Evolutionary conservation across 1,140 invertebrate species (phyloP), one percentile per base, ranked within the genome.

Genomic region (Condylostylus longicornis): DNA sequence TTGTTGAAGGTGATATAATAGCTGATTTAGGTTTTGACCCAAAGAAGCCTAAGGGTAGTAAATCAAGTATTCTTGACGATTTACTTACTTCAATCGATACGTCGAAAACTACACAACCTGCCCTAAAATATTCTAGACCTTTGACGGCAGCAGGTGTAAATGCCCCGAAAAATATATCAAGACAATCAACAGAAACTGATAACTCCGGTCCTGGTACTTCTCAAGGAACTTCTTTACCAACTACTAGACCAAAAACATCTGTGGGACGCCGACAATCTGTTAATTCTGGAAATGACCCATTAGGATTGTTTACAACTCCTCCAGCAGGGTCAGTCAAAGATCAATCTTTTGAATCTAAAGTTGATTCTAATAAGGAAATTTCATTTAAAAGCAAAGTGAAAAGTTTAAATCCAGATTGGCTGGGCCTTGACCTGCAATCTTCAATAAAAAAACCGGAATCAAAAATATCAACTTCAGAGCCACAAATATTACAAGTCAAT

Each of bases 21-120:
- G 17, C 30, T 9, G 58, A 61, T 28, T 35, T 61, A 19, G 58
- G 58, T 5, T 61, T 61, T 18, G 58, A 61, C 49, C 58, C 58
- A 2, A 58, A 54, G 30, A 45, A 50, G 4, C 57, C 57, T 2
- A 58, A 58, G 29, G 46, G 47, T 21, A 45, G 45, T 3, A 40
- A 47, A 6, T 41, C 38, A 38, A 42, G 29, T 41, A 31, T 47
- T 19, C 36, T 47, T 18, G 45, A 47, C 27, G 45, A 47, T 35
- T 29, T 47, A 13, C 19, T 43, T 10, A 35, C 28, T 13, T 38
- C 42, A 4, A 42, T 31, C 4, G 51, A 55, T 21, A 41, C 53
- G 1, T 51, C 53, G 31, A 37, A 48, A n/a, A 45, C 3, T 18
- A 55, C 2, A 34, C n/a, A 7, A 30, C 18, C 15, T 48, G 41